Base-by-base conservation (phyloP, 2,113 vertebrate genomes). In the Panthera leo region DNA sequence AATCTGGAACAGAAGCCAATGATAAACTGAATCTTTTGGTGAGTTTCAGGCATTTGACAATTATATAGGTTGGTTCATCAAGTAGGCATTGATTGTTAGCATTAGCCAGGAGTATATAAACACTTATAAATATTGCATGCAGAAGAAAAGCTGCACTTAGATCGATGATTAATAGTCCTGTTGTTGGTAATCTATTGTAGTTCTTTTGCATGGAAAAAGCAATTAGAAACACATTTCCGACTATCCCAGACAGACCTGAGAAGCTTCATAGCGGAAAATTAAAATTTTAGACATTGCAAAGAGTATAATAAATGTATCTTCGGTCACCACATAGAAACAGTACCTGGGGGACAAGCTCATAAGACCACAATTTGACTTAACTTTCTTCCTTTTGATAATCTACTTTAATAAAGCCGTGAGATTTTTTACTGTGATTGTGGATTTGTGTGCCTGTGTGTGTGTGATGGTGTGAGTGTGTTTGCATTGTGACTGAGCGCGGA, bases 181-280 rank as follows among this genome's bases (percentile, higher is more conserved):
- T 83, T 98, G 89, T 97, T 98, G 92, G 92, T 98, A 98, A 99
- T 98, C 97, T 98, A 86, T 97, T 92, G 78, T 93, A 98, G 98
- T 98, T 98, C 97, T 98, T 99, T 98, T 98, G 98, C 98, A 99
- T 98, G 97, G 96, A 98, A 98, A 98, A 98, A 98, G 97, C 98
- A 98, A 99, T 99, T 99, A 99, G 98, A 99, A 98, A 98, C 95
- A 98, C 97, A 98, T 96, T 99, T 99, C 97, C 23, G 75, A 98
- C 96, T 98, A 94, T 98, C 89, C 86, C 89, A 98, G 97, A 92
- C 96, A 98, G 97, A 97, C 58, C 27, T 98, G 94, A 97, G 87
- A 95, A 95, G 92, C 86, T 98, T 93, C 96, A 94, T 83, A 93
- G 96, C 27, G 84, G 96, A 98, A 98, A 98, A 99, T 45, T 97